Percentiles rank a stretch among this genome's conserved stretches.
Evolutionary conservation across 2,888 invertebrate species (phyloP).

Genomic region (Eueremaeus valkanovi): DNA sequence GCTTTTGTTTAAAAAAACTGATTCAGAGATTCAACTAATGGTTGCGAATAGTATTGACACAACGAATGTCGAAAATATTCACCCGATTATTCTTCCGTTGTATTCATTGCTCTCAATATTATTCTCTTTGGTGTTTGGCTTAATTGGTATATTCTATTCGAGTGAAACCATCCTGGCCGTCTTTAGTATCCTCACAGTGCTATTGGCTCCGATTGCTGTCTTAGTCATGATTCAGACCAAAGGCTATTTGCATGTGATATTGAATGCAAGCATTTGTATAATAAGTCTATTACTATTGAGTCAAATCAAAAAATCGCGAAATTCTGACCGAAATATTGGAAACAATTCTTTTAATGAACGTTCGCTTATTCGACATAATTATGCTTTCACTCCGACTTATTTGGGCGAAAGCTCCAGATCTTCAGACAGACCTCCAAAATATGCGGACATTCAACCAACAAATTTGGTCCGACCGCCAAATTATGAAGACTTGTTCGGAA

Average conservation of each 20-base stretch:
- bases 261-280: not conserved
- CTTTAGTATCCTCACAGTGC: not conserved
- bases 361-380: not conserved
- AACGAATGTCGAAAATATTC: not conserved
- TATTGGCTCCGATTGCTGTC: slow-evolving; percentile 16
- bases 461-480: not conserved
- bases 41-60: too few species aligned
- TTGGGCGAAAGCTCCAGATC: not conserved
- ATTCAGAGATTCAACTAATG: too few species aligned
- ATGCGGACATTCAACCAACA: not conserved
- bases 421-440: not conserved
- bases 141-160: not conserved
- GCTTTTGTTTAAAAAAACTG: too few species aligned
- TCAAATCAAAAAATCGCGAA: not conserved
- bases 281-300: not conserved
- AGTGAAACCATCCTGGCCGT: not conserved
- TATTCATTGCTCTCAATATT: not conserved
- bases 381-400: not conserved
- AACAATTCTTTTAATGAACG: not conserved
- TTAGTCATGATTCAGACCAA: not conserved
- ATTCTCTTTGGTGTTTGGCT: not conserved
- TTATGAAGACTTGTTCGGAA: not conserved
- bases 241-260: not conserved
- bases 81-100: not conserved
- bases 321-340: not conserved